Percentiles rank a stretch among this genome's conserved stretches.
Conservation (phyloP, 2,888 invertebrate genomes). For the Lasiommata megera region DNA sequence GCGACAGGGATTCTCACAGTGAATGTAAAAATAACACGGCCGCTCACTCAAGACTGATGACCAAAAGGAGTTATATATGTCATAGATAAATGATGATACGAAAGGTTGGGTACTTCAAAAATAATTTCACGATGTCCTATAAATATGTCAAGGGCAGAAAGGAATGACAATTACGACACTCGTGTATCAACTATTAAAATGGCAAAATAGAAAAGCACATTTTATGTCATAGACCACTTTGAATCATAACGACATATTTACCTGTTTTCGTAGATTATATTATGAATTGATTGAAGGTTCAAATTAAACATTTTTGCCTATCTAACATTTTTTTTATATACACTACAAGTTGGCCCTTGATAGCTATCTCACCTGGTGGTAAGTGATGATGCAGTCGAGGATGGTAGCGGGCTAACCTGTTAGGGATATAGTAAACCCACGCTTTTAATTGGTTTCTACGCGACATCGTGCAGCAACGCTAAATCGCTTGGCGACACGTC, state of each 20-base stretch:
- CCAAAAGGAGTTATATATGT: not conserved
- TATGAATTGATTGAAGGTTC: no score
- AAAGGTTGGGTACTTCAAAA: not conserved
- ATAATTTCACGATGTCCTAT: not conserved
- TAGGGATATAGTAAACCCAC: no score
- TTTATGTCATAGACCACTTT: not conserved
- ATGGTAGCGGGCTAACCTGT: no score
- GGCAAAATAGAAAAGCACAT: not conserved
- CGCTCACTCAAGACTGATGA: conserved; percentile 21
- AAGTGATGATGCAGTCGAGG: no score
- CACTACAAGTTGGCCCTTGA: no score
- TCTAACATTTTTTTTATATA: no score
- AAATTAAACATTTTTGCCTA: no score
- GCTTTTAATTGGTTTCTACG: no score
- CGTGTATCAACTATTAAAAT: not conserved
- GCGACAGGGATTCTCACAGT: conserved; percentile 59
- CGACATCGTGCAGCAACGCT: no score
- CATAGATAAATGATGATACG: not conserved
- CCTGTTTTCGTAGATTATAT: not conserved
- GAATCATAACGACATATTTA: not conserved
- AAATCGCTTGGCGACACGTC: no score
- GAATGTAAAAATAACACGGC: conserved; percentile 59
- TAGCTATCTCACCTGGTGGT: no score
- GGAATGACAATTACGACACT: not conserved
- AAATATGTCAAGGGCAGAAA: not conserved